A percentile compares a stretch with the other conserved stretches of the same genome.
phyloP scores from a whole-genome alignment of 2,113 vertebrate genomes.

The Baryphthengus martii region DNA sequence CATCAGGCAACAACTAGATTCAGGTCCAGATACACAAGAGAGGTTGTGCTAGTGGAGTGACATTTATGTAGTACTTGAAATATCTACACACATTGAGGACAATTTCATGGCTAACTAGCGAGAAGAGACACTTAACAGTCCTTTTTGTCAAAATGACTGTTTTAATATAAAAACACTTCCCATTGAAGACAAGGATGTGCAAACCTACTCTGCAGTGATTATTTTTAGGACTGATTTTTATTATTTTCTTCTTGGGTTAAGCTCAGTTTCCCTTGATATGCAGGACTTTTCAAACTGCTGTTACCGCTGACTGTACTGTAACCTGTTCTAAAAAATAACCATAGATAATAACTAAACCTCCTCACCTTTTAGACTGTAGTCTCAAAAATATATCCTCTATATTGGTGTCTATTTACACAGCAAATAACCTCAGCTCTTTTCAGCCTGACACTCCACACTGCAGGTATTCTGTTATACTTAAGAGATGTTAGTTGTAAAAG shows the following conservation, averaged over 20 bases:
- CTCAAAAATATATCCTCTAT: neutral
- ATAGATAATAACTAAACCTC: neutral
- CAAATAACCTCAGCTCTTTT: neutral
- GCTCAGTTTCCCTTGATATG: neutral
- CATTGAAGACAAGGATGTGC: neutral
- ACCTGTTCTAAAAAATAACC: neutral
- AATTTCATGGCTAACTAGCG: neutral
- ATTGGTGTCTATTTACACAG: neutral
- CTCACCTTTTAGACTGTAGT: neutral
- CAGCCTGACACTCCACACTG: neutral
- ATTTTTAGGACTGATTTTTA: neutral
- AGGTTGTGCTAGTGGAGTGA: neutral
- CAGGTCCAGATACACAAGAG: neutral
- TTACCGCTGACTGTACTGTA: neutral
- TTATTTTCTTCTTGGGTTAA: neutral
- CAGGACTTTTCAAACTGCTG: neutral
- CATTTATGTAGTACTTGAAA: constrained; percentile 2
- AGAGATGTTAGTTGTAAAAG: neutral
- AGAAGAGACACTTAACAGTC: neutral
- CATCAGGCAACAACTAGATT: neutral
- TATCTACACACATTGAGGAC: neutral
- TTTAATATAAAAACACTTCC: neutral
- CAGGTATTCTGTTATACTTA: neutral
- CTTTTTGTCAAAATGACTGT: neutral
- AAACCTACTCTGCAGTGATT: neutral